Evolutionary conservation across 1,140 invertebrate species (phyloP).

Genomic region (Ptiloglossa arizonensis): DNA sequence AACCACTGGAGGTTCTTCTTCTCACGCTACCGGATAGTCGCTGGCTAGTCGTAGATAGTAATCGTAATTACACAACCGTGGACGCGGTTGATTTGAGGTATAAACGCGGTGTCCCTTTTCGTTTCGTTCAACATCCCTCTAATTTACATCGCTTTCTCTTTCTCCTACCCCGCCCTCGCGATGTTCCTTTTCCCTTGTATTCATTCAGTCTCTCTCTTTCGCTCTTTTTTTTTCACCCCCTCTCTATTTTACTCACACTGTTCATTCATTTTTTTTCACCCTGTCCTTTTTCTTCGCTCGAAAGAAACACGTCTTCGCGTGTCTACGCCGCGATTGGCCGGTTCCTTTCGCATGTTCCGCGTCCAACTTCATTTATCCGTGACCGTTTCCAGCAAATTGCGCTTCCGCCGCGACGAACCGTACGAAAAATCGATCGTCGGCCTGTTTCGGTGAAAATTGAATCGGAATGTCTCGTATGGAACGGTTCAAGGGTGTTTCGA

Average conservation of each 20-base stretch:
- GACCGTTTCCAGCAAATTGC: background rate
- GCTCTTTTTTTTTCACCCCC: background rate
- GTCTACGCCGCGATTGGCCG: background rate
- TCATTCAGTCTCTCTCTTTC: background rate
- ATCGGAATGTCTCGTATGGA: too few species aligned
- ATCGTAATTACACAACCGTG: conserved; percentile 53
- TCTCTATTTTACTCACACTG: background rate
- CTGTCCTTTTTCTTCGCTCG: background rate
- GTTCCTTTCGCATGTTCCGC: background rate
- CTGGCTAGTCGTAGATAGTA: conserved; percentile 50
- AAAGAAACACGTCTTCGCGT: background rate
- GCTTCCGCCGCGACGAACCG: background rate
- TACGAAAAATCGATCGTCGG: too few species aligned
- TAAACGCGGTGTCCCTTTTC: conserved; percentile 23
- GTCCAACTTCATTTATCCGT: background rate
- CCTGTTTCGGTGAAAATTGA: too few species aligned
- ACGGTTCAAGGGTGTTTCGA: too few species aligned
- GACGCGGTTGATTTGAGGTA: conserved; percentile 31
- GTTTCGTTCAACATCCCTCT: conserved; percentile 21
- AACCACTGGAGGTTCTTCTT: conserved; percentile 38
- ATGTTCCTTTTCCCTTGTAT: background rate
- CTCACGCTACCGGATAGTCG: conserved; percentile 52
- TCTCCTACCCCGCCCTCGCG: background rate
- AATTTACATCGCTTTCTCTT: conserved; percentile 4
- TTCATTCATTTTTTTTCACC: background rate